Percentiles rank a stretch among this genome's conserved stretches.
phyloP scores from a whole-genome alignment of 2,888 invertebrate genomes.

The Sclerodermus sp. region DNA sequence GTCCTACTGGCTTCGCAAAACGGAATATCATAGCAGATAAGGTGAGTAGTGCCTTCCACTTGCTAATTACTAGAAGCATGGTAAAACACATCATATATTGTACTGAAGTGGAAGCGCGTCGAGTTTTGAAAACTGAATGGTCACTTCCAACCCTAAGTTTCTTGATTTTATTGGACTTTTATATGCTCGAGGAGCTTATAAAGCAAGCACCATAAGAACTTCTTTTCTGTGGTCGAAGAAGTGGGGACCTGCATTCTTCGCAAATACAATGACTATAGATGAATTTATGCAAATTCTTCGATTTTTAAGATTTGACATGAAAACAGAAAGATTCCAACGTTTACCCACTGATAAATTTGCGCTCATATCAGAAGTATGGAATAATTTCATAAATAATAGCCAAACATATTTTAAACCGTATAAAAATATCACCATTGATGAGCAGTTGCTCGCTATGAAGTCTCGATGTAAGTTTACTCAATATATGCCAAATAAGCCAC shows the following conservation, averaged over 20 bases:
- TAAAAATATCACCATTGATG: slow-evolving; percentile 21
- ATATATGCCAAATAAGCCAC: slow-evolving; percentile 7
- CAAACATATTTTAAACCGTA: slow-evolving; percentile 20
- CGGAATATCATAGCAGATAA: slow-evolving; percentile 27
- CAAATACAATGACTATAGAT: slow-evolving; percentile 23
- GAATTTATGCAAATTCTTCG: slow-evolving; percentile 25
- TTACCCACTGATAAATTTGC: slow-evolving; percentile 28
- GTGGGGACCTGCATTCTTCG: slow-evolving; percentile 26
- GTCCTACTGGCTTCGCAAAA: slow-evolving; percentile 25
- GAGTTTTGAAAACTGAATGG: slow-evolving; percentile 20
- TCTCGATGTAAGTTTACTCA: slow-evolving; percentile 9
- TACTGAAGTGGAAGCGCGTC: no score
- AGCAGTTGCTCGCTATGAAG: slow-evolving; percentile 30
- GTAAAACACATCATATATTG: slow-evolving; percentile 15
- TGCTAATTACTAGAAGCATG: slow-evolving; percentile 25
- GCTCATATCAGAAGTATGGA: slow-evolving; percentile 25
- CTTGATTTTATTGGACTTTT: slow-evolving; percentile 21
- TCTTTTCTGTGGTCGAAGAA: slow-evolving; percentile 22
- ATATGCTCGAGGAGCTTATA: slow-evolving; percentile 28
- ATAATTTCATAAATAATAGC: slow-evolving; percentile 28
- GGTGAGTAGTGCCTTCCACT: slow-evolving; percentile 26
- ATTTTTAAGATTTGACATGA: slow-evolving; percentile 26
- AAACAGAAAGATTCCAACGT: slow-evolving; percentile 20
- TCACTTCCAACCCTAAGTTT: slow-evolving; percentile 16
- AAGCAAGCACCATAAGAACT: slow-evolving; percentile 15